These are phyloP conservation scores for Temnothorax rugatulus DNA, from an alignment of 2,888 invertebrate species.

Conservation along the genomic window DNA sequence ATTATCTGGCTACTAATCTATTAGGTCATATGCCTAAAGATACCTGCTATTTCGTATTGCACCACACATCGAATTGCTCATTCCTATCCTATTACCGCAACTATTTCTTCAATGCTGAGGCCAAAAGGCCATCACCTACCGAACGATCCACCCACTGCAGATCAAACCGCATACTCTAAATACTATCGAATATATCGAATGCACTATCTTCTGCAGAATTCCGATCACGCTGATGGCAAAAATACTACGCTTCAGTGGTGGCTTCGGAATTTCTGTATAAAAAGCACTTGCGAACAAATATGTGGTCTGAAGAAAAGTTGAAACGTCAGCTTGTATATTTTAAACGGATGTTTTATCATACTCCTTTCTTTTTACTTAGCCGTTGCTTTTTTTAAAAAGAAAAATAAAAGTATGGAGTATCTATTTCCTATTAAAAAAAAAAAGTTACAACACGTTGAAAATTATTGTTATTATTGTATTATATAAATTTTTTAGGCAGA, in stretches of 20 bases:
- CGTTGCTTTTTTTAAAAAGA: neutral
- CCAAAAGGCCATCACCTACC: conserved; percentile 15
- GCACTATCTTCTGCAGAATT: conserved; percentile 13
- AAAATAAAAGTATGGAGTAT: neutral
- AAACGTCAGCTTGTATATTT: neutral
- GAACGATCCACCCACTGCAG: neutral
- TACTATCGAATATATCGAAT: conserved; percentile 32
- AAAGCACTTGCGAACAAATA: neutral
- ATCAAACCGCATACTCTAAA: conserved; percentile 33
- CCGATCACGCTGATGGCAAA: conserved; percentile 1
- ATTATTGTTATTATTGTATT: neutral
- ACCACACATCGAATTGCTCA: neutral
- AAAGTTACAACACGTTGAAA: neutral
- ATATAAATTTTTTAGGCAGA: neutral
- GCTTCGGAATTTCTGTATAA: conserved; percentile 29
- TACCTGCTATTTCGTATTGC: neutral
- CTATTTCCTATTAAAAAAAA: neutral
- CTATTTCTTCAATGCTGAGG: conserved; percentile 26
- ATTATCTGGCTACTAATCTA: neutral
- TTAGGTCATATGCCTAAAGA: neutral
- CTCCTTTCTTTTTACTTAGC: neutral
- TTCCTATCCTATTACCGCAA: conserved; percentile 16
- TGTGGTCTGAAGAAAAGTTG: neutral
- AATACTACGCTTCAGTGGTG: neutral
- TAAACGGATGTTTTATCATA: neutral